Evolutionary conservation across 2,888 invertebrate genomes (phyloP).

Genomic region (Leistus spinibarbis): DNA sequence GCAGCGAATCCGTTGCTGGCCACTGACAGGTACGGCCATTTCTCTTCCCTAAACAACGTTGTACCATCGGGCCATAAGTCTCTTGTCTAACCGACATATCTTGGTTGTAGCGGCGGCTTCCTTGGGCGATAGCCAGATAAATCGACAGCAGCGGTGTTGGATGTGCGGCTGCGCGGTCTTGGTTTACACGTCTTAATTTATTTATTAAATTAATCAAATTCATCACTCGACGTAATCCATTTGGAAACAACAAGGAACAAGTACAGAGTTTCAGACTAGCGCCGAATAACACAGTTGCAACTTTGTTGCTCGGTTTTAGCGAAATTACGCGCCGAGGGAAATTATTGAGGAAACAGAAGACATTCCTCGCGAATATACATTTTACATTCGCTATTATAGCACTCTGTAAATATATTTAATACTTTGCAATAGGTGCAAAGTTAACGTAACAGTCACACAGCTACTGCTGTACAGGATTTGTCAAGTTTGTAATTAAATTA

Average conservation of each 20-base stretch:
- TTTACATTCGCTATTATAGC: background rate
- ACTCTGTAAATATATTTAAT: background rate
- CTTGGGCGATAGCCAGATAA: constrained; percentile 3
- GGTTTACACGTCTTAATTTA: constrained; percentile 12
- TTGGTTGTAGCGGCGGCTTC: background rate
- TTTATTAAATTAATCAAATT: constrained; percentile 36
- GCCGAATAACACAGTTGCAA: background rate
- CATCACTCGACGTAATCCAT: constrained; percentile 30
- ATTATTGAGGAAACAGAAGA: constrained; percentile 31
- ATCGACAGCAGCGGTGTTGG: background rate
- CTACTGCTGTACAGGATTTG: background rate
- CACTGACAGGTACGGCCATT: constrained; percentile 36
- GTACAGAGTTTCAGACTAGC: background rate
- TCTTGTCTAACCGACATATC: background rate
- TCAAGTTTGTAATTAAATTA: background rate
- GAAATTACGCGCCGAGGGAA: constrained; percentile 12
- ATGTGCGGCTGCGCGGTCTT: background rate
- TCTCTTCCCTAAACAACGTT: constrained; percentile 31
- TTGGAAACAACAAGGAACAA: background rate
- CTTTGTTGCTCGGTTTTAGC: background rate
- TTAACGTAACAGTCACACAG: no score
- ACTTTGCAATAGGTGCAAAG: background rate
- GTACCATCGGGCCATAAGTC: constrained; percentile 21
- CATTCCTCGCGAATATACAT: background rate
- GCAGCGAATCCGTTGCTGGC: constrained; percentile 21